phyloP scores from a whole-genome alignment of 2,888 invertebrate species.

The Hanleya hanleyi region DNA sequence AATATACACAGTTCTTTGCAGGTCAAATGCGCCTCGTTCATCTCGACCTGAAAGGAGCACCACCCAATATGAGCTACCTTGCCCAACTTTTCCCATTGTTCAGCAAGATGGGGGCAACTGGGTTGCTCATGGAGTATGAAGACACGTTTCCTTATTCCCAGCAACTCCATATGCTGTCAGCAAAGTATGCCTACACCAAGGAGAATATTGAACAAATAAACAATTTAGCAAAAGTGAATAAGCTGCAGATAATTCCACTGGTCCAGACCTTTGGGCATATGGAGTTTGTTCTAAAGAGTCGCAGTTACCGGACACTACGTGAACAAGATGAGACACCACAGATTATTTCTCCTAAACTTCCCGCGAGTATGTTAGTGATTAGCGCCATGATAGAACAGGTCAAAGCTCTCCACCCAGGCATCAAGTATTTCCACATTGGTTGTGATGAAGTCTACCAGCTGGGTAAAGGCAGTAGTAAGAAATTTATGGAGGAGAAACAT shows the following conservation, averaged over 20 bases:
- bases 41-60: conserved; percentile 88
- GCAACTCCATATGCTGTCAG: conserved; percentile 77
- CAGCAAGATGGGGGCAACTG: conserved; percentile 78
- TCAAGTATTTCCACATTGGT: conserved; percentile 82
- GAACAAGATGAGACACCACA: conserved; percentile 77
- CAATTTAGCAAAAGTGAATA: conserved; percentile 77
- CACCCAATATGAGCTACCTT: conserved; percentile 78
- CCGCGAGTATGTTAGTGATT: conserved; percentile 74
- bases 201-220: conserved; percentile 76
- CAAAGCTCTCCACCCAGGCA: conserved; percentile 78
- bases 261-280: conserved; percentile 89
- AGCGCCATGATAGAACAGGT: conserved; percentile 82
- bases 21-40: conserved; percentile 79
- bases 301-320: conserved; percentile 79
- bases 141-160: conserved; percentile 88
- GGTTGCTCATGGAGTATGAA: conserved; percentile 87
- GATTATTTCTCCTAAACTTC: conserved; percentile 32
- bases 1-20: conserved; percentile 17
- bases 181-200: conserved; percentile 63
- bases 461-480: conserved; percentile 29
- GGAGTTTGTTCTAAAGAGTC: conserved; percentile 84
- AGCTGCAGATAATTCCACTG: conserved; percentile 83
- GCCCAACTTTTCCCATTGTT: conserved; percentile 69
- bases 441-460: conserved; percentile 80
- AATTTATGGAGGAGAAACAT: not conserved